Evolutionary conservation across 2,888 invertebrate species (phyloP), one percentile per base, ranked within the genome.

Genomic region (Apotomis capreana): DNA sequence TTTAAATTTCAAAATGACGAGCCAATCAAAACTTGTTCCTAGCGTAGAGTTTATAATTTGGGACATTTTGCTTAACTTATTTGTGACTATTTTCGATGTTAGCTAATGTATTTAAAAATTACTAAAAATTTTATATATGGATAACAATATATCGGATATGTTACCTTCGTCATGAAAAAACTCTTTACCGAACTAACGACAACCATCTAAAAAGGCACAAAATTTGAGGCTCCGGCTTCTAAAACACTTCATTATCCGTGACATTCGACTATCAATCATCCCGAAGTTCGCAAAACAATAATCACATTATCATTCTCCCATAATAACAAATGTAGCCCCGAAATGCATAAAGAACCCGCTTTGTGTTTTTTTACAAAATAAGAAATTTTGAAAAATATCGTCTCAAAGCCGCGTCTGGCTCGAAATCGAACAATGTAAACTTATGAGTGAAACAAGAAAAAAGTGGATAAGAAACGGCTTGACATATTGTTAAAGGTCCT

Each of bases 261-360:
- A 91, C 91, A 91, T 89, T 87, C 84, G 85, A 85, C 87, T 80
- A 92, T 92, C 89, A 88, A 91, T 93, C 92, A 92, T 89, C 79
- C 78, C 76, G 81, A 85, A 85, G 81, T 88, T 89, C 88, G 91
- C 92, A 92, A 93, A 92, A 93, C 92, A 93, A 92, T 93, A 92
- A 92, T 92, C 90, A 92, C 87, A 91, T 92, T 91, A 93, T 92
- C 89, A 91, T 92, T 91, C 88, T 90, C 87, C 87, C 89, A 90
- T 91, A 91, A 91, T 91, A 92, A 91, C 90, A 89, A 91, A 92
- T 88, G 90, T 87, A 87, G 86, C 78, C 82, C 85, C 87, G 80
- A 89, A 90, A 90, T 87, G 87, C 92, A 91, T 91, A 92, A 91
- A 92, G 91, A 91, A 91, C 83, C 84, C 83, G 87, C 88, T 87